Percentiles rank a stretch among this genome's conserved stretches.
Conservation (phyloP, 2,797 vertebrate genomes). For the Peromyscus melanophrys region DNA sequence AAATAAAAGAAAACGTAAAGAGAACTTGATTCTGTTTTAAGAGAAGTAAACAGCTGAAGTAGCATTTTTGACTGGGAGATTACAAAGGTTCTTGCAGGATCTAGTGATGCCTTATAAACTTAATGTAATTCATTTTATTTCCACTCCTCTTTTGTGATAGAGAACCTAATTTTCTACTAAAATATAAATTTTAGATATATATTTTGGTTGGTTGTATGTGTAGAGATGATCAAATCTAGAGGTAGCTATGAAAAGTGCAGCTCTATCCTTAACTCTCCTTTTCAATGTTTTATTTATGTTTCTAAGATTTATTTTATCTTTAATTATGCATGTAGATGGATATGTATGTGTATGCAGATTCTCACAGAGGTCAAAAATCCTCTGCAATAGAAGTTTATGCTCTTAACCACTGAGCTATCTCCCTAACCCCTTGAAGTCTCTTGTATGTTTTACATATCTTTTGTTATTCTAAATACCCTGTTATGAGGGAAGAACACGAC, state of each 20-base stretch:
- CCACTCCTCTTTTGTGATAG: not conserved
- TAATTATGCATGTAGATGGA: not conserved
- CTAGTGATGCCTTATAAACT: not conserved
- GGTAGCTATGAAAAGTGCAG: constrained; percentile 14
- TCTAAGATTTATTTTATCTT: not conserved
- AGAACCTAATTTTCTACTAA: not conserved
- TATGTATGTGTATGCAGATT: not conserved
- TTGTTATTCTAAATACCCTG: not conserved
- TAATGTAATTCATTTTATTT: constrained; percentile 11
- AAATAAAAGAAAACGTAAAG: constrained; percentile 30
- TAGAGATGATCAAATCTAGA: not conserved
- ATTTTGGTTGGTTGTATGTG: not conserved
- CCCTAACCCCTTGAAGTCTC: not conserved
- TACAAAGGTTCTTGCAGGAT: constrained; percentile 43
- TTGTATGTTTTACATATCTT: not conserved
- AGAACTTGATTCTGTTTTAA: not conserved
- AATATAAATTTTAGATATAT: not conserved
- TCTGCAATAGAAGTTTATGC: not conserved
- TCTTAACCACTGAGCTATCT: not conserved
- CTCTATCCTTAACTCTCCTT: not conserved
- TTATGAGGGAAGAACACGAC: not conserved
- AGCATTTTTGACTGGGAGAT: not conserved
- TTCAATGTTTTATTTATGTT: not conserved
- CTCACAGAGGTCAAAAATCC: not conserved
- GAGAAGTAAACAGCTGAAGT: not conserved